Base-by-base conservation (phyloP, 2,113 vertebrate species). In the Pundamilia nyererei region DNA sequence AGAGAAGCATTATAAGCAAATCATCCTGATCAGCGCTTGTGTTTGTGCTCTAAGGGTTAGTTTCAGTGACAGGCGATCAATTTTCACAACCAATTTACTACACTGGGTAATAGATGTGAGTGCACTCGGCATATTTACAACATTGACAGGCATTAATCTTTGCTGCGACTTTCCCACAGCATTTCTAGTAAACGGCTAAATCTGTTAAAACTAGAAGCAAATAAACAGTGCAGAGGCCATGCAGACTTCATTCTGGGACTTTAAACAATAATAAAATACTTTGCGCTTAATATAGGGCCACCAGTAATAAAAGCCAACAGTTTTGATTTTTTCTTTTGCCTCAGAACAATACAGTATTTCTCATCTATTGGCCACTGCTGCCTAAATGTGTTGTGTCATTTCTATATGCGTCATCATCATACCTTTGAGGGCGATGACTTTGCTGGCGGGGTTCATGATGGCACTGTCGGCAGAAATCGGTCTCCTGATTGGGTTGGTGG, bases 341-440 rank as follows among this genome's bases (percentile, higher is more conserved):
- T 65, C 80, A 81, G 47, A 70, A 55, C 45, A 45, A 56, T n/a
- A 81, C 75, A 77, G 56, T 75, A 80, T 86, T 82, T 86, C 26
- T 86, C 89, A 56, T 77, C 19, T 81, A 80, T 86, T 51, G 55
- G 53, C 47, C 55, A 84, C 55, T 24, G 14, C 60, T 26, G 33
- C 24, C 26, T 83, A 38, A 29, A 19, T 29, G 80, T 53, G 58
- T 56, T 19, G 31, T 49, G 29, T 6, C 40, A 8, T 33, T 17
- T n/a, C 70, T 54, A 6, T 54, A 9, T 2, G 54, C 12, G n/a
- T 77, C 51, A 15, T 5, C 8, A 53, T 88, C 82, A 80, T 88
- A 98, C 98, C 98, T 98, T 98, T 98, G 55, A 98, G 95, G 0
- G 98, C 98, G 85, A 98, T 98, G 90, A 99, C 98, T 94, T 98